Conservation (phyloP, 2,113 vertebrate genomes). For the Sialia sialis region DNA sequence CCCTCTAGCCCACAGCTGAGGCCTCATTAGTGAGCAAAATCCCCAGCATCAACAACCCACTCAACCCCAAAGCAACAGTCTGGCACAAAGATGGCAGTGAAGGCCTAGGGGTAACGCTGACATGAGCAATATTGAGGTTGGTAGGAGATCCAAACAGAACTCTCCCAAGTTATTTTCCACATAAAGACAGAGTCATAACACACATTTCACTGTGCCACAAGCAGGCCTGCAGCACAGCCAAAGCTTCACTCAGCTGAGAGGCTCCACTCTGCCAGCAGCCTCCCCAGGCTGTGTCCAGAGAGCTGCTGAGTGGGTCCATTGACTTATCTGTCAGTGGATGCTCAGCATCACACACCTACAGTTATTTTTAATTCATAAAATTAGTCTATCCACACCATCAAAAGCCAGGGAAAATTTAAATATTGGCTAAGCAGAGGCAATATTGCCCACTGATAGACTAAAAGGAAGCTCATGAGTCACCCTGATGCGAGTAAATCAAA, state of each 20-base stretch:
- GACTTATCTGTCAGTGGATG: not conserved
- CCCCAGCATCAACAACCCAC: not conserved
- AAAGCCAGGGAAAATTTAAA: not conserved
- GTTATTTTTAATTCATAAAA: not conserved
- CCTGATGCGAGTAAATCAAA: not conserved
- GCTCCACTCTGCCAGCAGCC: not conserved
- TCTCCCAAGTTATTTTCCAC: not conserved
- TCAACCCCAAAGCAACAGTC: not conserved
- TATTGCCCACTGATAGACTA: not conserved
- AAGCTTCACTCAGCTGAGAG: not conserved
- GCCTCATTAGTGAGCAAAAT: not conserved
- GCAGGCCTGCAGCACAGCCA: not conserved
- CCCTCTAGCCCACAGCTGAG: not conserved
- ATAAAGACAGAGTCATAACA: not conserved
- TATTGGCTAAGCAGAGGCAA: not conserved
- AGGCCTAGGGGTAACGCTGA: not conserved
- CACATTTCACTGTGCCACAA: not conserved
- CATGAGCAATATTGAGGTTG: not conserved
- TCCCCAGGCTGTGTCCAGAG: not conserved
- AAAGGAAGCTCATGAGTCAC: conserved; percentile 24
- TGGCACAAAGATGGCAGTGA: not conserved
- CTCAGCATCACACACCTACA: not conserved
- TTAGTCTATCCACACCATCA: not conserved
- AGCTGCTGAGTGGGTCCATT: not conserved
- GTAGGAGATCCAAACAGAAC: not conserved